phyloP scores from a whole-genome alignment of 2,113 vertebrate genomes.

The Todiramphus saurophagus region DNA sequence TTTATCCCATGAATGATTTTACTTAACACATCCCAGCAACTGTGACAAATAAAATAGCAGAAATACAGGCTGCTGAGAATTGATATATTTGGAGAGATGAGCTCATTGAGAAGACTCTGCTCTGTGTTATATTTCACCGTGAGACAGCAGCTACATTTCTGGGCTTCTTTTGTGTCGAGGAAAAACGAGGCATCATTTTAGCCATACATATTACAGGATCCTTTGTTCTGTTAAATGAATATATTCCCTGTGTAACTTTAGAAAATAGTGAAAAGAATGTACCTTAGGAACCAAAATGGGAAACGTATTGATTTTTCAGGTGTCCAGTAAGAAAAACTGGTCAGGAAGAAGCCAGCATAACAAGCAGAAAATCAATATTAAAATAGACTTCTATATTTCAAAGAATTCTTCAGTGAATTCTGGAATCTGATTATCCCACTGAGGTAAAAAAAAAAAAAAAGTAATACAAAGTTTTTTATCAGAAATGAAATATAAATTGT shows the following conservation, averaged over 20 bases:
- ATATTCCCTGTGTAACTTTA: not conserved
- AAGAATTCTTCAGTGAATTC: not conserved
- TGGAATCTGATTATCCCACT: not conserved
- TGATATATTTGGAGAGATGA: not conserved
- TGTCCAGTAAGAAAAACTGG: not conserved
- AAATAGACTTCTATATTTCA: not conserved
- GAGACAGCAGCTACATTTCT: not conserved
- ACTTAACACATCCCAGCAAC: constrained; percentile 19
- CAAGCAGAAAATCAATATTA: not conserved
- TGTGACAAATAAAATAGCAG: not conserved
- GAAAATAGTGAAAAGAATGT: not conserved
- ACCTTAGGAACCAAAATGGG: not conserved
- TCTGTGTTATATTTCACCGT: not conserved
- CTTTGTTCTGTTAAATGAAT: not conserved
- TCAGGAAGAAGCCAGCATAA: not conserved
- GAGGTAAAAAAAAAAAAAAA: not conserved
- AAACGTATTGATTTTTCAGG: not conserved
- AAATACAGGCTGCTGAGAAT: not conserved
- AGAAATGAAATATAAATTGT: not conserved
- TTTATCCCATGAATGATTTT: constrained; percentile 26
- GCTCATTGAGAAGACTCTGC: not conserved
- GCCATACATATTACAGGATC: not conserved
- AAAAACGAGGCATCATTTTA: constrained; percentile 4
- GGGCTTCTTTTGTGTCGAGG: not conserved
- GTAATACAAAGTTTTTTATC: not conserved